Conservation (phyloP, 2,797 vertebrate genomes). For the Halcyon smyrnensis region DNA sequence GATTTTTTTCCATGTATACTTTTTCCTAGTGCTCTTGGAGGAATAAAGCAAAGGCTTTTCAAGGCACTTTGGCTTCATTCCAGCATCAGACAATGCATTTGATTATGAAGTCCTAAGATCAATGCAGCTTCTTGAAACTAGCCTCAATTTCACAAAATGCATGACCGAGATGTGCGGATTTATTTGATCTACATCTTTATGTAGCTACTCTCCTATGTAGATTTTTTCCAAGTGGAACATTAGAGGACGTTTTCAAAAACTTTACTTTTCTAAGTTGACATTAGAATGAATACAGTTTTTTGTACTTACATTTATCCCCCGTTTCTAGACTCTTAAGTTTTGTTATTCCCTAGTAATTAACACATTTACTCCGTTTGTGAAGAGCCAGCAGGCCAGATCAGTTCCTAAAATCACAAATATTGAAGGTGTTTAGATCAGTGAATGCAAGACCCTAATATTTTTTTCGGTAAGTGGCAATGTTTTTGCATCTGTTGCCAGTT, state of each 20-base stretch:
- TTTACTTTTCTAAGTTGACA: neutral
- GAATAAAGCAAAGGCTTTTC: neutral
- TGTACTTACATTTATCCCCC: neutral
- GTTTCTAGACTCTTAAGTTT: neutral
- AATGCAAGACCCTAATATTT: neutral
- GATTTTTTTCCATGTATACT: neutral
- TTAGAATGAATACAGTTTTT: neutral
- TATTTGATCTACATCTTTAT: neutral
- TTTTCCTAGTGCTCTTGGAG: neutral
- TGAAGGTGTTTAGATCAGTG: neutral
- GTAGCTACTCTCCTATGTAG: fast-evolving
- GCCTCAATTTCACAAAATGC: neutral
- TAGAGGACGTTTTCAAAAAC: neutral
- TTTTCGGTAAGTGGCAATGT: neutral
- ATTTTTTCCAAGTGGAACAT: neutral
- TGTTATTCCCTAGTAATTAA: neutral
- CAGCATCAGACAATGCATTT: slow-evolving; percentile 25
- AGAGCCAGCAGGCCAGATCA: neutral
- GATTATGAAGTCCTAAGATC: slow-evolving; percentile 33
- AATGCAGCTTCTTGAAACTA: neutral
- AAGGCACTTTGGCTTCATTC: slow-evolving; percentile 1
- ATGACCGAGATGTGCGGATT: neutral
- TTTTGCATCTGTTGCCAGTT: neutral
- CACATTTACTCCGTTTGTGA: neutral
- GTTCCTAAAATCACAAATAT: neutral